Percentiles rank a stretch among this genome's conserved stretches.
Conservation (phyloP, 2,797 vertebrate species). For the Acipenser transmontanus region DNA sequence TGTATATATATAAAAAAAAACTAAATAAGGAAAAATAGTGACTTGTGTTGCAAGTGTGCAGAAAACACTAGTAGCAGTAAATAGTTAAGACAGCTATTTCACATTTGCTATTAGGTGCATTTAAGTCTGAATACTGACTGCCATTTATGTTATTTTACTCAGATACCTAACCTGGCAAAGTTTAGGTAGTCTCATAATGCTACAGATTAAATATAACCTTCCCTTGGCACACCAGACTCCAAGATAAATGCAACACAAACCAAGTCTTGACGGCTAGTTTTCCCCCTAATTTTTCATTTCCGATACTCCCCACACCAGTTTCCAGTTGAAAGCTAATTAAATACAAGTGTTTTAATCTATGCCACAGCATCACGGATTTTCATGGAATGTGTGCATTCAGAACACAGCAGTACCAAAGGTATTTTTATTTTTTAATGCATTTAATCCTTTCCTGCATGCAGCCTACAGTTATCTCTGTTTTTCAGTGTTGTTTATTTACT, state of each 20-base stretch:
- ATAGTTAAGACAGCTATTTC: too few species aligned
- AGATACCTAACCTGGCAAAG: background rate
- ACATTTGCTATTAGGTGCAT: too few species aligned
- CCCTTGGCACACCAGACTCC: constrained; percentile 37
- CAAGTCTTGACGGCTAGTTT: constrained; percentile 35
- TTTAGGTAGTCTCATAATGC: background rate
- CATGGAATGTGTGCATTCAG: background rate
- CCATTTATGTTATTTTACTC: too few species aligned
- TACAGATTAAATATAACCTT: constrained; percentile 33
- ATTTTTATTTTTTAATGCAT: background rate
- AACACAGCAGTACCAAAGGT: background rate
- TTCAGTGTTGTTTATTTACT: too few species aligned
- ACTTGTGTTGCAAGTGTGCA: too few species aligned
- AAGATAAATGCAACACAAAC: constrained; percentile 46
- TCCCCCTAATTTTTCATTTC: constrained; percentile 43
- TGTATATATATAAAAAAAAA: too few species aligned
- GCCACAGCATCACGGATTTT: constrained; percentile 30
- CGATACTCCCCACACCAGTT: constrained; percentile 33
- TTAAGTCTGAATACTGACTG: too few species aligned
- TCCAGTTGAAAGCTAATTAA: constrained; percentile 44
- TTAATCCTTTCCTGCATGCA: too few species aligned
- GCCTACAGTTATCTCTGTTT: too few species aligned
- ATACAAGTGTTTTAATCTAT: constrained; percentile 48
- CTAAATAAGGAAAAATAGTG: too few species aligned
- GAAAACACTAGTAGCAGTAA: too few species aligned